Evolutionary conservation across 2,888 invertebrate genomes (phyloP).

Genomic region (Encarsia formosa): DNA sequence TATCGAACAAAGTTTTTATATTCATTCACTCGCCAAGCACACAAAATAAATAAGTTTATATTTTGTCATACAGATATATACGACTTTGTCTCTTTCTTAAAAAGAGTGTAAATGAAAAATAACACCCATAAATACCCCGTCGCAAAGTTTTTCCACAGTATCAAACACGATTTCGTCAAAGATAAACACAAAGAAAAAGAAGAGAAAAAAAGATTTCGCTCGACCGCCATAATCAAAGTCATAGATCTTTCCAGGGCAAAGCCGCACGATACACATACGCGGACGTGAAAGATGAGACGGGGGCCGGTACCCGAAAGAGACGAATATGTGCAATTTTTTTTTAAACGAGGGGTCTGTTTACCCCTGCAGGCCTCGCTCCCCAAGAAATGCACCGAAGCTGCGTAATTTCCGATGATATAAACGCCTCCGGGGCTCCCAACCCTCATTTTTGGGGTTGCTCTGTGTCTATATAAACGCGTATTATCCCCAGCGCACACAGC

Average conservation of each 20-base stretch:
- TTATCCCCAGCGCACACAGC: conserved; percentile 16
- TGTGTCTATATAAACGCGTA: conserved; percentile 26
- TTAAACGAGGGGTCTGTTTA: conserved; percentile 13
- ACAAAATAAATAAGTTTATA: too few species aligned
- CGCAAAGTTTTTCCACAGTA: too few species aligned
- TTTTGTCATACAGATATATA: not conserved
- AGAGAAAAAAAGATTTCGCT: too few species aligned
- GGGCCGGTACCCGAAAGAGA: conserved; percentile 9
- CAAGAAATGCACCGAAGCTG: not conserved
- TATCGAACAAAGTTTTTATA: too few species aligned
- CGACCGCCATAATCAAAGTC: not conserved
- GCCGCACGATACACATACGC: not conserved
- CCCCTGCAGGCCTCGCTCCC: too few species aligned
- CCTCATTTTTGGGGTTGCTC: conserved; percentile 22
- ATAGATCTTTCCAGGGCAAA: not conserved
- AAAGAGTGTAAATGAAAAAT: too few species aligned
- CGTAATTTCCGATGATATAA: conserved; percentile 32
- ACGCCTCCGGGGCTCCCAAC: conserved; percentile 27
- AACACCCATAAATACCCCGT: not conserved
- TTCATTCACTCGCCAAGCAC: too few species aligned
- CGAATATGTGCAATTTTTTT: conserved; percentile 24
- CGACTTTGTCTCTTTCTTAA: not conserved
- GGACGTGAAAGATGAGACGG: not conserved
- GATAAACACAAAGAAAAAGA: too few species aligned
- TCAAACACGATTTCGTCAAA: too few species aligned